Evolutionary conservation across 2,113 vertebrate species (phyloP).

Genomic region (Cyprinodon tularosa): DNA sequence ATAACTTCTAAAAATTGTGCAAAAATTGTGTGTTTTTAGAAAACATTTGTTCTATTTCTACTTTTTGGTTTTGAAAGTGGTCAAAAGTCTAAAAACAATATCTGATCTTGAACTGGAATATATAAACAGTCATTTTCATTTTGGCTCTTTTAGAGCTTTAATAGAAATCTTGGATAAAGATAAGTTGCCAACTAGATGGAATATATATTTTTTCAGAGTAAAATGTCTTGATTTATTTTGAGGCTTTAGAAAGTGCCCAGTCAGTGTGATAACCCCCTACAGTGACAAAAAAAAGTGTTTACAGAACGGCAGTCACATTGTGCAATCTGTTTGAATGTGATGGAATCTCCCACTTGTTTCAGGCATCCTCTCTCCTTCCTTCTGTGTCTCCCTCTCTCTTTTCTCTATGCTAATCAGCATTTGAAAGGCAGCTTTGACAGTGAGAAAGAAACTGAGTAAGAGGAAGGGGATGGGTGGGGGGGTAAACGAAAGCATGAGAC

Average conservation of each 20-base stretch:
- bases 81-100: background rate
- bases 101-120: background rate
- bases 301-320: conserved; percentile 62
- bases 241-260: background rate
- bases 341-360: conserved; percentile 83
- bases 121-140: background rate
- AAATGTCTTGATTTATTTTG: background rate
- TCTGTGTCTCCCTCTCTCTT: conserved; percentile 49
- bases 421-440: conserved; percentile 87
- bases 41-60: background rate
- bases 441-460: conserved; percentile 81
- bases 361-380: conserved; percentile 57
- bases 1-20: background rate
- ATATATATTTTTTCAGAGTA: background rate
- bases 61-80: background rate
- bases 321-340: conserved; percentile 74
- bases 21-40: background rate
- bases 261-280: background rate
- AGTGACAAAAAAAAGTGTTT: conserved; percentile 44
- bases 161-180: background rate
- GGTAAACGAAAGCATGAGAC: conserved; percentile 80
- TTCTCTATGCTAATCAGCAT: conserved; percentile 84
- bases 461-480: conserved; percentile 62
- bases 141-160: background rate
- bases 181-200: background rate